Evolutionary conservation across 2,113 vertebrate species (phyloP).

Genomic region (Muntiacus muntjak): DNA sequence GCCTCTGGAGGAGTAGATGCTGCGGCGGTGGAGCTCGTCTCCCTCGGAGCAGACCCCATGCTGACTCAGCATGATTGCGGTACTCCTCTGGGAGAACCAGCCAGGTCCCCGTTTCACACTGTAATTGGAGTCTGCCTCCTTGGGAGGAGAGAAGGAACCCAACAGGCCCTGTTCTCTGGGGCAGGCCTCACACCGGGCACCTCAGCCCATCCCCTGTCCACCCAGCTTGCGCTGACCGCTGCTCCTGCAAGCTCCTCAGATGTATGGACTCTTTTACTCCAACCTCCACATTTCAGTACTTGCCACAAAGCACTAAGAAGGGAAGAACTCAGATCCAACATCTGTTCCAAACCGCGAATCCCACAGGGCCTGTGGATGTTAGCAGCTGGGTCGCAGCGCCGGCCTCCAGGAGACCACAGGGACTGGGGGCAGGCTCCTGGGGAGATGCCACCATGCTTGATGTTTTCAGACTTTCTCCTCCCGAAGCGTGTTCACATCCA

Average conservation of each 20-base stretch:
- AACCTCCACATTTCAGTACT: rapidly evolving
- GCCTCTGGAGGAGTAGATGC: neutral
- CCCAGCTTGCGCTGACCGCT: neutral
- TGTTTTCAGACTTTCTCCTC: neutral
- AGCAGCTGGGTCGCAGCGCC: neutral
- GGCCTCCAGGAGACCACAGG: neutral
- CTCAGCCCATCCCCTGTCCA: neutral
- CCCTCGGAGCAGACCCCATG: neutral
- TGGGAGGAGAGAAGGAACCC: neutral
- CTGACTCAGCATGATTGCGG: rapidly evolving
- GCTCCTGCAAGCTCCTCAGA: neutral
- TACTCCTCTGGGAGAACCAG: neutral
- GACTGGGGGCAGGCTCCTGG: neutral
- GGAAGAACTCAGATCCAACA: neutral
- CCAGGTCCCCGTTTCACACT: neutral
- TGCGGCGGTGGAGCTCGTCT: rapidly evolving
- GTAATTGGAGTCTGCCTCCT: neutral
- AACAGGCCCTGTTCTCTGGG: neutral
- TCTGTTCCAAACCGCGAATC: rapidly evolving
- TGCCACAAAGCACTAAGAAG: neutral
- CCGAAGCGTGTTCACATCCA: rapidly evolving
- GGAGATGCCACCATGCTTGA: neutral
- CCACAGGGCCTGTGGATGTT: rapidly evolving
- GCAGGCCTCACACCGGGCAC: neutral
- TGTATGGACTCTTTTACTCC: too few species aligned